phyloP scores from a whole-genome alignment of 92 coral and sea anemone species.

The Muricea muricata region DNA sequence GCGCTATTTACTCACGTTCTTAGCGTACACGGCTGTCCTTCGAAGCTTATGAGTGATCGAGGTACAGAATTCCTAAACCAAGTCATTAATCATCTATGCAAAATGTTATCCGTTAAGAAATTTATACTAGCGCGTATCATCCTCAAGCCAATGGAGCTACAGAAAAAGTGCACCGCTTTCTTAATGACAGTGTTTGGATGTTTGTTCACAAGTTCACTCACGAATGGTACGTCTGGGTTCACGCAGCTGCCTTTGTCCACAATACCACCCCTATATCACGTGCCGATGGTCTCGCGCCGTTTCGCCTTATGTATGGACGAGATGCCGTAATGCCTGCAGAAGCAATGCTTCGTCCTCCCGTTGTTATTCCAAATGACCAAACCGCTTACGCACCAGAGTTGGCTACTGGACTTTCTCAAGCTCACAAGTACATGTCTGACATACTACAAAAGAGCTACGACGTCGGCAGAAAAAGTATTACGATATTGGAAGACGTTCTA shows the following conservation, averaged over 20 bases:
- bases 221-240: too few species aligned
- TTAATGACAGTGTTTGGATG: too few species aligned
- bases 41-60: slow-evolving; percentile 13
- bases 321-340: slow-evolving; percentile 4
- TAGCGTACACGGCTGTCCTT: slow-evolving; percentile 7
- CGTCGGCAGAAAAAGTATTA: too few species aligned
- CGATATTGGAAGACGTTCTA: too few species aligned
- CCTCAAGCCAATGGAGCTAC: too few species aligned
- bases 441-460: not conserved
- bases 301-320: slow-evolving; percentile 42
- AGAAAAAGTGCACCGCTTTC: too few species aligned
- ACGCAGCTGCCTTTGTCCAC: not conserved
- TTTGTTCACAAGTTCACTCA: too few species aligned
- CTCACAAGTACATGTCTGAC: not conserved
- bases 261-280: too few species aligned
- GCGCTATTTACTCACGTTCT: not conserved
- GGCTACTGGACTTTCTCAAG: not conserved
- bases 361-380: not conserved
- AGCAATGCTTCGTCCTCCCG: too few species aligned
- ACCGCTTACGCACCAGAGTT: not conserved
- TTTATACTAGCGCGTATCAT: too few species aligned
- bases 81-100: slow-evolving; percentile 3
- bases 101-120: slow-evolving; percentile 2
- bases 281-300: too few species aligned
- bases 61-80: slow-evolving; percentile 5